Evolutionary conservation across 2,113 vertebrate genomes (phyloP).

Genomic region (Calypte anna): DNA sequence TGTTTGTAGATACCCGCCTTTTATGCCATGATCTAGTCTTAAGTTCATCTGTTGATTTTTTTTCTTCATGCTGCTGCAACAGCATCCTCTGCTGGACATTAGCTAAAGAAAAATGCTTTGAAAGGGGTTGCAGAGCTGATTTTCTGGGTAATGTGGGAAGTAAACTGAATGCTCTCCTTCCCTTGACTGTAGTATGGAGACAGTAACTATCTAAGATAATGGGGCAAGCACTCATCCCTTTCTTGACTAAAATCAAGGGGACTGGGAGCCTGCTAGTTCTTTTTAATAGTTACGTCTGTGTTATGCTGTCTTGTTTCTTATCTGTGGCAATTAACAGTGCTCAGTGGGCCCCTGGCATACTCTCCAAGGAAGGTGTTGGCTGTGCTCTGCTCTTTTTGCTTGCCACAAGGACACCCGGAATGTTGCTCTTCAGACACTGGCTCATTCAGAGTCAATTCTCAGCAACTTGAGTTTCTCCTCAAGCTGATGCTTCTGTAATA

Average conservation of each 20-base stretch:
- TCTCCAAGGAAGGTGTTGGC: not conserved
- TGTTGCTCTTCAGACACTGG: not conserved
- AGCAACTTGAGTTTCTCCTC: not conserved
- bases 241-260: not conserved
- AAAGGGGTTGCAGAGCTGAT: not conserved
- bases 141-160: not conserved
- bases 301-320: not conserved
- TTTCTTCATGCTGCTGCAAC: not conserved
- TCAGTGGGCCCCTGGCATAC: not conserved
- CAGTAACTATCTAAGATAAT: not conserved
- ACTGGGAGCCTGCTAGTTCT: not conserved
- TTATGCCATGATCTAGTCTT: not conserved
- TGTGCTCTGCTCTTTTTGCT: slow-evolving; percentile 21
- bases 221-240: not conserved
- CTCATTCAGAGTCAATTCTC: not conserved
- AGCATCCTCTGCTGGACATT: slow-evolving; percentile 45
- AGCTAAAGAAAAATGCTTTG: not conserved
- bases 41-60: not conserved
- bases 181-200: not conserved
- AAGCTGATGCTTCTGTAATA: not conserved
- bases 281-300: not conserved
- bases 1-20: not conserved
- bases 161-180: not conserved
- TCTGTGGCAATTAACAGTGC: not conserved
- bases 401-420: not conserved